Conservation (phyloP, 2,888 invertebrate species). For the Apotomis capreana region DNA sequence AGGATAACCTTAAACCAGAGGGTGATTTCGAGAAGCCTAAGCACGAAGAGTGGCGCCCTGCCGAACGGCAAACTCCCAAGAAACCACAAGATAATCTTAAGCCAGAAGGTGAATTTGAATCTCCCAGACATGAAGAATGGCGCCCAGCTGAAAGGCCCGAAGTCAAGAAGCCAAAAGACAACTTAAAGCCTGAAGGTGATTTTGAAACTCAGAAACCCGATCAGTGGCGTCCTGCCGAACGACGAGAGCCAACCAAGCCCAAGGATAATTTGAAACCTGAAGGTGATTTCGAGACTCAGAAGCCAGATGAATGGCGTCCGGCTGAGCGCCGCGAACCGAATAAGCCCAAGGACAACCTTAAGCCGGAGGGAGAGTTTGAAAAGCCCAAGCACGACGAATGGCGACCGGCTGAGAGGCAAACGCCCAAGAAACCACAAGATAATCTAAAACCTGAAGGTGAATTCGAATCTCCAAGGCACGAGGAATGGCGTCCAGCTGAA, state of each 20-base stretch:
- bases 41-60: constrained; percentile 55
- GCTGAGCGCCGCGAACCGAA: constrained; percentile 72
- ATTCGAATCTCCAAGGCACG: constrained; percentile 64
- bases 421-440: constrained; percentile 56
- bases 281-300: constrained; percentile 63
- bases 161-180: constrained; percentile 68
- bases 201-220: constrained; percentile 69
- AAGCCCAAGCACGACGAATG: constrained; percentile 72
- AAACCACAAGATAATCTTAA: constrained; percentile 75
- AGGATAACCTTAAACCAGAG: constrained; percentile 66
- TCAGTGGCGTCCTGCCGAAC: constrained; percentile 69
- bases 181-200: constrained; percentile 81
- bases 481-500: constrained; percentile 49
- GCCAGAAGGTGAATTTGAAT: constrained; percentile 74
- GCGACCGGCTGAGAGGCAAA: constrained; percentile 73
- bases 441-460: constrained; percentile 79
- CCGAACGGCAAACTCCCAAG: constrained; percentile 64
- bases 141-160: constrained; percentile 55
- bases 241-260: constrained; percentile 65
- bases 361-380: constrained; percentile 83
- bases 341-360: constrained; percentile 73
- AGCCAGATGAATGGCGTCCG: constrained; percentile 59
- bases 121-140: constrained; percentile 59
- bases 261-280: constrained; percentile 77
- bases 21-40: constrained; percentile 47